Evolutionary conservation across 2,113 vertebrate genomes (phyloP), one percentile per base, ranked within the genome.

Genomic region (Microtus montanus): DNA sequence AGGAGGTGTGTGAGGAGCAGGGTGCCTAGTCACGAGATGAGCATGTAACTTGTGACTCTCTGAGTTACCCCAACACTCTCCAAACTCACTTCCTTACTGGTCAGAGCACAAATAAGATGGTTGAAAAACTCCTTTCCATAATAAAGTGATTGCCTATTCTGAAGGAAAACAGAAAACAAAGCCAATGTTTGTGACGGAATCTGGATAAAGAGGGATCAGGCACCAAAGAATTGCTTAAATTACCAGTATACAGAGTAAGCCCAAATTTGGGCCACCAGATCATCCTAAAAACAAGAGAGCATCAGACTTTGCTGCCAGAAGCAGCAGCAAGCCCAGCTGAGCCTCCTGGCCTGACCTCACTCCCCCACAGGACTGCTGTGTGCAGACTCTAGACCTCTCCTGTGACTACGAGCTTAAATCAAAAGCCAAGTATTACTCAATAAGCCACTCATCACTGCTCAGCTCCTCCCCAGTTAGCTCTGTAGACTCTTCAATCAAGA

Each of bases 371-470:
- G 66, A 35, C 38, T 30, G 47, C 35, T 14, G 1, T 5, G 8
- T 58, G 17, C 70, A 73, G 20, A 17, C 78, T 35, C 71, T 9
- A 22, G 28, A 38, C n/a, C 91, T 22, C 58, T 58, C 83, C 35
- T 6, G 6, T 20, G 38, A 88, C 17, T 19, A 35, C 3, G 2
- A 91, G 85, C 47, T 88, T 58, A 86, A 87, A 83, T 66, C 54
- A 47, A 68, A 82, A 94, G 83, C 15, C 78, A 82, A 96, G 79
- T 9, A 83, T 94, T 90, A 96, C 73, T 95, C 94, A 17, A 84
- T 9, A 33, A 80, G 89, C 83, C 87, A 24, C 74, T 89, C 96
- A 92, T 95, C 78, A 3, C 44, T 73, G 75, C 71, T 41, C 64
- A 22, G 83, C 75, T 88, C 79, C 28, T 78, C 68, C 75, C 75